Conservation (phyloP, 1,140 invertebrate species). For the Lamellibrachia luymesi region DNA sequence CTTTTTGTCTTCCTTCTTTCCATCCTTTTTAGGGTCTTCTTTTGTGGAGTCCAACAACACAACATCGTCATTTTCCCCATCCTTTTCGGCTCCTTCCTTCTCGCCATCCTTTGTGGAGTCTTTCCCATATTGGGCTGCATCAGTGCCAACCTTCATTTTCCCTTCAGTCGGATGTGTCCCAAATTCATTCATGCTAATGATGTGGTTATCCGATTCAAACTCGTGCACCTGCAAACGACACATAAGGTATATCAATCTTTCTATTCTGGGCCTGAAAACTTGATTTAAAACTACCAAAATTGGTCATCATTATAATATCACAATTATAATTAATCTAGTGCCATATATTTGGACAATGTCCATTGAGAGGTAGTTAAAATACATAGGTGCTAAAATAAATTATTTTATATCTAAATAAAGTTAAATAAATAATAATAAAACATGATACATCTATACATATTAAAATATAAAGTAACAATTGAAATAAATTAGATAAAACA, state of each 20-base stretch:
- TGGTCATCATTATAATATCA: too few species aligned
- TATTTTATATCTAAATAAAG: too few species aligned
- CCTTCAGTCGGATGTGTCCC: not conserved
- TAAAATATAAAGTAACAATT: too few species aligned
- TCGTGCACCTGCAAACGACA: conserved; percentile 70
- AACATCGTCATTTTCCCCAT: not conserved
- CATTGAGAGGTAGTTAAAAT: too few species aligned
- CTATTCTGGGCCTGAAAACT: too few species aligned
- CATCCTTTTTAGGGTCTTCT: not conserved
- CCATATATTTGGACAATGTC: not conserved
- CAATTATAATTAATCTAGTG: not conserved
- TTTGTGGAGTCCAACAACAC: not conserved
- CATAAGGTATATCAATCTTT: not conserved
- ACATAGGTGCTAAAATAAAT: too few species aligned
- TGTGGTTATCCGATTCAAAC: conserved; percentile 97
- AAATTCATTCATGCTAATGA: conserved; percentile 86
- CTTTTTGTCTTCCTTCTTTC: too few species aligned
- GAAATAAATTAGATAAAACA: too few species aligned
- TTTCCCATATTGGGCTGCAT: not conserved
- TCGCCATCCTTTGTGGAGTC: not conserved
- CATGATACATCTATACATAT: too few species aligned
- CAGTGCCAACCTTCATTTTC: not conserved
- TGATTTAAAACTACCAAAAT: too few species aligned
- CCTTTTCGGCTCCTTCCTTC: not conserved
- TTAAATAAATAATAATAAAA: too few species aligned